Conservation (phyloP, 2,113 vertebrate genomes). For the Etia nguti region DNA sequence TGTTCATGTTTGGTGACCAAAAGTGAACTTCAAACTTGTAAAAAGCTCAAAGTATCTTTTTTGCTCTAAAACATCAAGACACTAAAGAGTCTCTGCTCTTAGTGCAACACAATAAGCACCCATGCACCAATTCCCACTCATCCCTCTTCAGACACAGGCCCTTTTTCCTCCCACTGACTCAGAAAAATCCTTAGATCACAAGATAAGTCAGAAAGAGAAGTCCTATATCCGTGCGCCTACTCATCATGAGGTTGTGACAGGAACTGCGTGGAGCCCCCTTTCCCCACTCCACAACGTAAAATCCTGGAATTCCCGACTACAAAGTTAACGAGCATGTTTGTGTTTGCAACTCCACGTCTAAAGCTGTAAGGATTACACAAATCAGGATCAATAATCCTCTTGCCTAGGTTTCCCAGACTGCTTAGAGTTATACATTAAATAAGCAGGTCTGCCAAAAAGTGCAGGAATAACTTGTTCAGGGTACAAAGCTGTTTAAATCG, state of each 20-base stretch:
- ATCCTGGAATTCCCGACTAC: background rate
- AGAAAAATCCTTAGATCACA: background rate
- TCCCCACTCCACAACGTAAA: background rate
- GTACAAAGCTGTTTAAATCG: background rate
- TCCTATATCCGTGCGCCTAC: background rate
- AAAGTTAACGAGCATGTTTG: background rate
- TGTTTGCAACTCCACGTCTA: background rate
- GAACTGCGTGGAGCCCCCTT: accelerated
- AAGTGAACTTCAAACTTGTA: background rate
- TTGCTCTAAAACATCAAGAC: background rate
- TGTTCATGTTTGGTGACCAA: background rate
- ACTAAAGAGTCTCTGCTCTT: background rate
- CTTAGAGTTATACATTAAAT: background rate
- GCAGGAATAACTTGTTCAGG: background rate
- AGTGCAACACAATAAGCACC: background rate
- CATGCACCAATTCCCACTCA: background rate
- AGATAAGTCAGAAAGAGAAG: background rate
- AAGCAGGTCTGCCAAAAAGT: background rate
- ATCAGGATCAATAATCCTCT: background rate
- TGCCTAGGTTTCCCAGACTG: background rate
- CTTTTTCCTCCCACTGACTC: background rate
- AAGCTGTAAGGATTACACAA: background rate
- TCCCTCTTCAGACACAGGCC: background rate
- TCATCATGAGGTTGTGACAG: background rate
- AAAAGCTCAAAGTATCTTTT: too few species aligned